Evolutionary conservation across 2,797 vertebrate genomes (phyloP).

Genomic region (Bradypodion ventrale): DNA sequence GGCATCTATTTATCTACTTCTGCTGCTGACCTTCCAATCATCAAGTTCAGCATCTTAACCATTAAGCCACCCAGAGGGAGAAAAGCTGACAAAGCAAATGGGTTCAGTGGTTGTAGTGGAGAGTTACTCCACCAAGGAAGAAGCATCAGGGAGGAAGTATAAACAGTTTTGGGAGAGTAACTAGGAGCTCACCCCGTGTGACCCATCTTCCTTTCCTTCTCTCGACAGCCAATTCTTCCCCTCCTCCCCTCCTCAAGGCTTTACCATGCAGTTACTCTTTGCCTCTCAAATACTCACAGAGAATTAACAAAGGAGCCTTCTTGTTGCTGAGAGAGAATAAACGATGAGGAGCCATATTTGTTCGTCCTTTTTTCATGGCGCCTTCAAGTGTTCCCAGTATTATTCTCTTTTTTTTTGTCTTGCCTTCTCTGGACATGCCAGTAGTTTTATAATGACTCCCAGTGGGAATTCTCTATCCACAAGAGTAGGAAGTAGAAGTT

Average conservation of each 20-base stretch:
- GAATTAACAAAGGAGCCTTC: slow-evolving; percentile 67
- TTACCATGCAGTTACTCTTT: slow-evolving; percentile 8
- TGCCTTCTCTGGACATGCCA: too few species aligned
- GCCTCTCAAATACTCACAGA: slow-evolving; percentile 63
- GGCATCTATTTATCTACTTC: too few species aligned
- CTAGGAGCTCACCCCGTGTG: slow-evolving; percentile 45
- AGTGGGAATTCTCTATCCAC: too few species aligned
- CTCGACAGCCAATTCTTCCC: neutral
- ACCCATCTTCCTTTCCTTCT: neutral
- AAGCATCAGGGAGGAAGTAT: slow-evolving; percentile 63
- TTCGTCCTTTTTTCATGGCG: too few species aligned
- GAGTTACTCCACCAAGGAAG: slow-evolving; percentile 65
- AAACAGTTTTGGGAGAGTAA: slow-evolving; percentile 71
- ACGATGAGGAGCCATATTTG: slow-evolving; percentile 61
- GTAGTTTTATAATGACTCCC: too few species aligned
- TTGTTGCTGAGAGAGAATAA: slow-evolving; percentile 62
- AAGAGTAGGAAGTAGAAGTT: slow-evolving; percentile 37
- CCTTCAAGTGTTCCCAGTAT: too few species aligned
- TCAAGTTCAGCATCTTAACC: too few species aligned
- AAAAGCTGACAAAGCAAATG: slow-evolving; percentile 74
- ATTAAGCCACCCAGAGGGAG: too few species aligned
- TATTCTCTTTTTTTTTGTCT: too few species aligned
- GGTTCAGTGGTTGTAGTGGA: slow-evolving; percentile 71
- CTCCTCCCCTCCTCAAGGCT: too few species aligned
- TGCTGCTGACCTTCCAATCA: too few species aligned